phyloP scores from a whole-genome alignment of 2,888 invertebrate genomes.

The Margaritifera margaritifera region DNA sequence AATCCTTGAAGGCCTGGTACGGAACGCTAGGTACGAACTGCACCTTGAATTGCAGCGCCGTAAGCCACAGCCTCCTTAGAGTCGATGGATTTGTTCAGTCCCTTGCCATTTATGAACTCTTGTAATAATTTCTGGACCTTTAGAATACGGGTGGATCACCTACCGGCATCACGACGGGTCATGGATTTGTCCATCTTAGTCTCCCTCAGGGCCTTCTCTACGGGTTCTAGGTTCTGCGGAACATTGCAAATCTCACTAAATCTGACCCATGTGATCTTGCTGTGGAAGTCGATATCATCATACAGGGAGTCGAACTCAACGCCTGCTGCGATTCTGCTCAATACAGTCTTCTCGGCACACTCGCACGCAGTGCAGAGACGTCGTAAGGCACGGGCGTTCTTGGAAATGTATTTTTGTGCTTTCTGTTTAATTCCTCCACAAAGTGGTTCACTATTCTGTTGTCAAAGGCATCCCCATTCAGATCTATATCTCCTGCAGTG shows the following conservation, averaged over 20 bases:
- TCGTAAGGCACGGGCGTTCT: conserved; percentile 57
- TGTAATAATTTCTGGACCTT: conserved; percentile 66
- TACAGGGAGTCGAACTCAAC: conserved; percentile 66
- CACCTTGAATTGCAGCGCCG: conserved; percentile 65
- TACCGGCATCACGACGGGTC: conserved; percentile 85
- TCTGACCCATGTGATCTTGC: conserved; percentile 61
- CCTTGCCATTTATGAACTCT: conserved; percentile 63
- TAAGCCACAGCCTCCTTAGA: conserved; percentile 97
- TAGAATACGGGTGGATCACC: conserved; percentile 76
- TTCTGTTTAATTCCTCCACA: conserved; percentile 61
- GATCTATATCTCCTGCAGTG: conserved; percentile 67
- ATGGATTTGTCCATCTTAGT: conserved; percentile 85
- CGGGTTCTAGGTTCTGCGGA: conserved; percentile 82
- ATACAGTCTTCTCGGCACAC: conserved; percentile 64
- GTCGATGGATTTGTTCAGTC: conserved; percentile 78
- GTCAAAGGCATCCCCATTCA: conserved; percentile 69
- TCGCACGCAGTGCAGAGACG: conserved; percentile 66
- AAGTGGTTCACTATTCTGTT: conserved; percentile 61
- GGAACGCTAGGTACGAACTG: conserved; percentile 83
- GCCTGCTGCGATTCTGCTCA: conserved; percentile 56
- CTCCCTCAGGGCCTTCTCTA: conserved; percentile 85
- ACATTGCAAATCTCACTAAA: conserved; percentile 67
- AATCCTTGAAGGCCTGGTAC: conserved; percentile 83
- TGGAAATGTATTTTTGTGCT: conserved; percentile 50
- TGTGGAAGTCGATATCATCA: conserved; percentile 67